These are phyloP conservation scores for Carpatolechia fugitivella DNA, from an alignment of 2,888 invertebrate genomes.

Conservation along the genomic window DNA sequence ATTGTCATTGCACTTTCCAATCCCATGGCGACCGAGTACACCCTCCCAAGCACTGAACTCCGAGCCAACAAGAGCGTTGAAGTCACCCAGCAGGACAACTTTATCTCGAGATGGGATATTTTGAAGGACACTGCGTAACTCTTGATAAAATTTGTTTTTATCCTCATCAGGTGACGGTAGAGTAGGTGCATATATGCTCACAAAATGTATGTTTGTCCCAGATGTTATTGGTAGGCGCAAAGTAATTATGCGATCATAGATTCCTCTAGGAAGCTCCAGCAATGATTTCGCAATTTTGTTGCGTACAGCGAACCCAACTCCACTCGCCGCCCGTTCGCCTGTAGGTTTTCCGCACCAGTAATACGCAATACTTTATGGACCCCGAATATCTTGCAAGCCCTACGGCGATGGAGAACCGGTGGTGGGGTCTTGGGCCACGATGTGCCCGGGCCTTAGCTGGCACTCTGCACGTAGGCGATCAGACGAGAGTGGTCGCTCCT, in stretches of 20 bases:
- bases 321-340: background rate
- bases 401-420: slow-evolving; percentile 11
- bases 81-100: slow-evolving; percentile 5
- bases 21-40: slow-evolving; percentile 22
- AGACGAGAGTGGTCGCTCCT: slow-evolving; percentile 26
- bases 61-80: slow-evolving; percentile 8
- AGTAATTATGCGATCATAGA: slow-evolving; percentile 16
- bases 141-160: background rate
- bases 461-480: slow-evolving; percentile 27
- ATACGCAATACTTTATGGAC: too few species aligned
- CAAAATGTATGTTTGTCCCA: slow-evolving; percentile 18
- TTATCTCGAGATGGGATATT: background rate
- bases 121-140: background rate
- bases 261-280: slow-evolving; percentile 13
- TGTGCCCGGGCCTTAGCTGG: slow-evolving; percentile 22
- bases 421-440: slow-evolving; percentile 12
- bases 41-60: slow-evolving; percentile 15
- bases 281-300: slow-evolving; percentile 10
- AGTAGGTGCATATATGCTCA: too few species aligned
- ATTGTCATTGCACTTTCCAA: slow-evolving; percentile 25
- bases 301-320: slow-evolving; percentile 4
- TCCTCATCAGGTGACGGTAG: slow-evolving; percentile 14
- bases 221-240: slow-evolving; percentile 5
- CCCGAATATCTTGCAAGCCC: too few species aligned
- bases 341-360: slow-evolving; percentile 7